Evolutionary conservation across 2,113 vertebrate genomes (phyloP).

Genomic region (Marmota monax): DNA sequence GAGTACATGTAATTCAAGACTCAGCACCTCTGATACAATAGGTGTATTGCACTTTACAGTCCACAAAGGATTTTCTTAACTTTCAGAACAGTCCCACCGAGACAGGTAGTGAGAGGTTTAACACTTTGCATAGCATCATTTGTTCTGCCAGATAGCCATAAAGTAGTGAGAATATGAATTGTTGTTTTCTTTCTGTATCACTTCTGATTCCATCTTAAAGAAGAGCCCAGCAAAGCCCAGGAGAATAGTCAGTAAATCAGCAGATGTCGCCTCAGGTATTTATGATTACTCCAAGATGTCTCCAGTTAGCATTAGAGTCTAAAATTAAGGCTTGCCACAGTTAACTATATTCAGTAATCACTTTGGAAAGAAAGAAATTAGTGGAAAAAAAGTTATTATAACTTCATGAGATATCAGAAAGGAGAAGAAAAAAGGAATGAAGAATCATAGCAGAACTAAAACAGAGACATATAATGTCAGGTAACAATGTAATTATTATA

Average conservation of each 20-base stretch:
- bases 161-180: neutral
- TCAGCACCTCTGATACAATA: no score
- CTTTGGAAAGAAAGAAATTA: constrained; percentile 30
- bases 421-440: neutral
- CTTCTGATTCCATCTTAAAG: neutral
- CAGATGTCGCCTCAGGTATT: neutral
- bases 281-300: neutral
- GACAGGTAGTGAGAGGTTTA: neutral
- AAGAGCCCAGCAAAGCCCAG: neutral
- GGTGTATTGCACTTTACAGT: neutral
- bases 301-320: neutral
- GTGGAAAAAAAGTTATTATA: neutral
- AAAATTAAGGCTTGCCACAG: neutral
- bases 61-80: neutral
- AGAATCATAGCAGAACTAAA: neutral
- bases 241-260: neutral
- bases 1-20: neutral
- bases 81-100: neutral
- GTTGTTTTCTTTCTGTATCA: neutral
- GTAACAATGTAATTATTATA: neutral
- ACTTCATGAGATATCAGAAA: neutral
- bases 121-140: neutral
- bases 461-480: neutral
- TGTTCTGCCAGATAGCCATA: neutral
- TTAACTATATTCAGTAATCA: neutral